Evolutionary conservation across 2,113 vertebrate genomes (phyloP), one percentile per base, ranked within the genome.

Genomic region (Halichoerus grypus): DNA sequence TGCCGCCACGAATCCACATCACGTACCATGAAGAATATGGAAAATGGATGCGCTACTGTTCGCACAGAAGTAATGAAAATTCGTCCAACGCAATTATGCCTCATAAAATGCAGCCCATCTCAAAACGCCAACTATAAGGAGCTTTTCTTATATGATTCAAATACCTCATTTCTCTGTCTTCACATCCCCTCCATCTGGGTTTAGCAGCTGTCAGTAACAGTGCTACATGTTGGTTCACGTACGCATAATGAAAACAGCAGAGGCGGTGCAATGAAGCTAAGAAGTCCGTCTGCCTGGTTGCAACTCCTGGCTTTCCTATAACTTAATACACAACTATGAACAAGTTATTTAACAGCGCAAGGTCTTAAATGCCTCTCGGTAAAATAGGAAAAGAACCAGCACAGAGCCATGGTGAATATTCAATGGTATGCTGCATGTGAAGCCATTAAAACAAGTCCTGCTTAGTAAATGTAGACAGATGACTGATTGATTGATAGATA

Each of bases 381-480:
- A 69, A 72, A 92, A 63, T 12, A 1, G 1, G 42, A 12, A 61
- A 57, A 36, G 7, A 10, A 61, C 36, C 1, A 36, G 15, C 14
- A 9, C 0, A 51, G 31, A 36, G 11, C 13, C 33, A 0, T 22
- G 19, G 8, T 42, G 5, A 15, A 49, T 65, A 49, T 24, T 24
- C 6, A 59, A 28, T 1, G 1, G 19, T 19, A 7, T 0, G 18
- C 1, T 26, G 6, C 8, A 1, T 1, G 1, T 0, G 19, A 84
- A 31, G 15, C 28, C 39, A 42, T 24, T 36, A 16, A 1, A 24
- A 39, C 1, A 5, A 18, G 10, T 76, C 3, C 15, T 49, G 14
- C 16, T 16, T 10, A 36, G 33, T 36, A 26, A 31, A 91, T 33
- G n/a, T 3, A 42, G 61, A 90, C 3, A 49, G 21, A 57, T 13